Conservation (phyloP, 2,797 vertebrate species). For the Acanthopagrus latus region DNA sequence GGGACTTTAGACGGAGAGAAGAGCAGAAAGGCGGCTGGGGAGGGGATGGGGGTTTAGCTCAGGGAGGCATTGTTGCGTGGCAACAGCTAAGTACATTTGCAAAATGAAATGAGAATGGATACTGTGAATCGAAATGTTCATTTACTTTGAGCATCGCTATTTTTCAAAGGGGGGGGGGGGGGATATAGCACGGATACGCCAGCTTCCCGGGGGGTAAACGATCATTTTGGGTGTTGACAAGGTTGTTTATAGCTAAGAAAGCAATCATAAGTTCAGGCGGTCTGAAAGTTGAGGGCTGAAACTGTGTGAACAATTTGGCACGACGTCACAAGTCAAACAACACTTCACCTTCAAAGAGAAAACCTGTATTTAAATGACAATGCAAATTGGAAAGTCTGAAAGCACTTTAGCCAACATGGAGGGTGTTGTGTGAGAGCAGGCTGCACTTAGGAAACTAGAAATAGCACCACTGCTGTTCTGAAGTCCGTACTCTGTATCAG, state of each 20-base stretch:
- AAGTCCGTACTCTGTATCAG: neutral
- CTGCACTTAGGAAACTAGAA: constrained; percentile 31
- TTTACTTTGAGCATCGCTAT: constrained; percentile 76
- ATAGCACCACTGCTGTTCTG: neutral
- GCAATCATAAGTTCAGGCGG: constrained; percentile 57
- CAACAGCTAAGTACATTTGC: constrained; percentile 85
- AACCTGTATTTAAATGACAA: constrained; percentile 44
- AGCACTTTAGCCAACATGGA: constrained; percentile 27
- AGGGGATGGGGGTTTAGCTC: constrained; percentile 47
- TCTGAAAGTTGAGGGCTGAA: constrained; percentile 40
- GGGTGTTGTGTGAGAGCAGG: constrained; percentile 8
- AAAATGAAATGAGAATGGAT: constrained; percentile 82
- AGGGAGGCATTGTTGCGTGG: constrained; percentile 81
- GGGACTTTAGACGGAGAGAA: constrained; percentile 69
- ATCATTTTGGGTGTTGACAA: constrained; percentile 67
- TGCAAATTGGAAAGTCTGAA: constrained; percentile 50
- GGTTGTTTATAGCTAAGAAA: constrained; percentile 65
- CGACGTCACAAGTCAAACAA: constrained; percentile 49
- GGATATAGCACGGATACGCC: constrained; percentile 47
- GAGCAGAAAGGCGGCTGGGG: constrained; percentile 43
- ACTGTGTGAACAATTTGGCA: constrained; percentile 37
- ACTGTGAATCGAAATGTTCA: constrained; percentile 79
- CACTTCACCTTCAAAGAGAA: constrained; percentile 50
- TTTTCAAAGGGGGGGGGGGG: constrained; percentile 65
- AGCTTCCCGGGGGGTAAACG: constrained; percentile 68